Base-by-base conservation (phyloP, 1,140 invertebrate genomes). In the Eupeodes corollae region DNA sequence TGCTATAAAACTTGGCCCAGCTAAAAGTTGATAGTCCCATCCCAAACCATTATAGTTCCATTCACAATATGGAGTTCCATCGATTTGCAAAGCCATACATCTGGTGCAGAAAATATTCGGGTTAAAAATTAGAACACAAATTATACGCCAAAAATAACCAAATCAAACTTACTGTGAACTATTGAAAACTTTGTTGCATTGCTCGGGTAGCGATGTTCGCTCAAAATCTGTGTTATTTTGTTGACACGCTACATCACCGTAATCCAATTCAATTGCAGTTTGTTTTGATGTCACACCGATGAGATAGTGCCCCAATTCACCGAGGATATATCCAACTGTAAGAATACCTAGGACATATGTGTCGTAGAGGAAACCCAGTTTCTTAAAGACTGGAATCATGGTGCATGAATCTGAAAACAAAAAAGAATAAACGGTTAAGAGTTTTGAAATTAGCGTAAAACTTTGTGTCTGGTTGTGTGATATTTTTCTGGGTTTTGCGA, bases 11-110 rank as follows among this genome's bases (percentile, higher is more conserved):
- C 84, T 84, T 1, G 91, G 91, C 0, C 91, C 91, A 1, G 91
- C 91, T 33, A 95, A 68, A 52, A 94, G 80, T 72, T 94, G 91
- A 69, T 94, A 94, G 56, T 92, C 86, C 30, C 92, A 72, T 2
- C 91, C 91, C 35, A 92, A 73, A 0, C 91, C 91, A 67, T 91
- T 92, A 73, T 91, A 91, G 61, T 87, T 84, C 88, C 89, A 94
- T 58, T 90, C 84, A 66, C 91, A 95, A 56, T 85, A 84, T 1
- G 64, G 52, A 0, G 79, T 80, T 0, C 82, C 84, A 59, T 88
- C 86, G 13, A 82, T 56, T 38, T 75, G 74, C 21, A 83, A 67
- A 1, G 74, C 70, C 39, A 73, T 63, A 66, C 85, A 89, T 55
- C 83, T 86, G 64, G 10, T 59, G 54, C 51, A 53, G 8, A 34